Percentiles rank a stretch among this genome's conserved stretches.
Conservation (phyloP, 1,140 invertebrate genomes). For the Lepidostoma basale region DNA sequence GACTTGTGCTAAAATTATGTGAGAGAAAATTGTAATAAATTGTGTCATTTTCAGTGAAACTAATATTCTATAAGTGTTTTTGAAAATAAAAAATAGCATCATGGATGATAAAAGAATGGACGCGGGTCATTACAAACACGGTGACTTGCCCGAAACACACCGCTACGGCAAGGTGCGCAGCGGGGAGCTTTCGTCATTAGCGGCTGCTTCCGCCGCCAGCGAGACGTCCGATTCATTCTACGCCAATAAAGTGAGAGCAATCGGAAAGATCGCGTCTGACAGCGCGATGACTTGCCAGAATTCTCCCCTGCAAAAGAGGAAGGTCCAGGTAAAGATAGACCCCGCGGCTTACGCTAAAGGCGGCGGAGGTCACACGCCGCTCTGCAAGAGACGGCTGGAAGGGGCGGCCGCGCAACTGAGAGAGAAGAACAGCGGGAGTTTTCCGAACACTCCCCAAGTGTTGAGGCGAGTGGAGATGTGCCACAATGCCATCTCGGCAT, state of each 20-base stretch:
- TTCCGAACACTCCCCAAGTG: slow-evolving; percentile 43
- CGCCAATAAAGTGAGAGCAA: slow-evolving; percentile 29
- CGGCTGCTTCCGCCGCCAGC: slow-evolving; percentile 10
- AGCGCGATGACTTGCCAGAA: slow-evolving; percentile 38
- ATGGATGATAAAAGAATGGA: slow-evolving; percentile 39
- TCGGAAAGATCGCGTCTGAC: slow-evolving; percentile 35
- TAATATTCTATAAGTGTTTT: background rate
- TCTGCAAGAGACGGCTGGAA: slow-evolving; percentile 38
- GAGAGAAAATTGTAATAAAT: background rate
- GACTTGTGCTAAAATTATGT: background rate
- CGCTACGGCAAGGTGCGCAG: slow-evolving; percentile 33
- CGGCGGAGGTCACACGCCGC: slow-evolving; percentile 24
- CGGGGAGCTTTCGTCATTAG: slow-evolving; percentile 27
- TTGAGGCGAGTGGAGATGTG: slow-evolving; percentile 39
- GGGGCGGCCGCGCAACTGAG: slow-evolving; percentile 21
- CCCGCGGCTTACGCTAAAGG: slow-evolving; percentile 35
- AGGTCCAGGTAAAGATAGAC: slow-evolving; percentile 40
- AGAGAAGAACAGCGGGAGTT: slow-evolving; percentile 43
- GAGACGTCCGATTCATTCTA: slow-evolving; percentile 19
- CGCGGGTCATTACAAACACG: slow-evolving; percentile 33
- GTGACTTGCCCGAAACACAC: slow-evolving; percentile 45
- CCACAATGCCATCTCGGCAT: slow-evolving; percentile 38
- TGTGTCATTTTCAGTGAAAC: background rate
- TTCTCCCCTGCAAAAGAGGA: slow-evolving; percentile 36
- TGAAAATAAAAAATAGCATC: slow-evolving; percentile 7